These are phyloP conservation scores for Lepidochrysops patricia DNA, from an alignment of 2,888 invertebrate genomes.

Conservation along the genomic window DNA sequence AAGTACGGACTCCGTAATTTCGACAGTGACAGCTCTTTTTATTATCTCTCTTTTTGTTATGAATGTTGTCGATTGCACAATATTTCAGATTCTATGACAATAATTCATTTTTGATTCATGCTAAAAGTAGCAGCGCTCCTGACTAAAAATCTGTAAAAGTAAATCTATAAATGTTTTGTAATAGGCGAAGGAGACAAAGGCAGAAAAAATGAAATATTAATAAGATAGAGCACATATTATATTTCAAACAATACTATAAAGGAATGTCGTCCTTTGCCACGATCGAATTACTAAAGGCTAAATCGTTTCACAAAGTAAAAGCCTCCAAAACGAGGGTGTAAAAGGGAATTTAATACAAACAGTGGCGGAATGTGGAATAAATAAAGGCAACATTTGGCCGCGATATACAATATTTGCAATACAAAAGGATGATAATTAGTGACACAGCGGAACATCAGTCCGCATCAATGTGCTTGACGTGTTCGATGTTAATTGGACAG, in stretches of 20 bases:
- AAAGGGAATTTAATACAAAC: constrained; percentile 1
- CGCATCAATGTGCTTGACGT: constrained; percentile 58
- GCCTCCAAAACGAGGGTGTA: not conserved
- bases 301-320: constrained; percentile 23
- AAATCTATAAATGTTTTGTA: too few relatives aligned
- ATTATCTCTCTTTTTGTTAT: not conserved
- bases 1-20: constrained; percentile 33
- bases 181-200: too few relatives aligned
- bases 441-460: constrained; percentile 47
- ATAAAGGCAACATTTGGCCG: constrained; percentile 14
- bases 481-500: constrained; percentile 64
- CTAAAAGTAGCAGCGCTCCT: too few relatives aligned
- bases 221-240: too few relatives aligned
- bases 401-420: constrained; percentile 26
- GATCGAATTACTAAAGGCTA: constrained; percentile 6
- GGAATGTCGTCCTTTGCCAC: not conserved
- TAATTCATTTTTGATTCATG: too few relatives aligned
- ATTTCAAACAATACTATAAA: not conserved
- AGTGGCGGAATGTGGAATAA: not conserved
- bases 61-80: too few relatives aligned
- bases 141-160: too few relatives aligned
- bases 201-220: too few relatives aligned
- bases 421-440: constrained; percentile 56
- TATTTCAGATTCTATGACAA: too few relatives aligned
- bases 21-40: constrained; percentile 17